These are phyloP conservation scores for Drosophila tsacasi DNA, from an alignment of 1,140 invertebrate species.

Conservation along the genomic window DNA sequence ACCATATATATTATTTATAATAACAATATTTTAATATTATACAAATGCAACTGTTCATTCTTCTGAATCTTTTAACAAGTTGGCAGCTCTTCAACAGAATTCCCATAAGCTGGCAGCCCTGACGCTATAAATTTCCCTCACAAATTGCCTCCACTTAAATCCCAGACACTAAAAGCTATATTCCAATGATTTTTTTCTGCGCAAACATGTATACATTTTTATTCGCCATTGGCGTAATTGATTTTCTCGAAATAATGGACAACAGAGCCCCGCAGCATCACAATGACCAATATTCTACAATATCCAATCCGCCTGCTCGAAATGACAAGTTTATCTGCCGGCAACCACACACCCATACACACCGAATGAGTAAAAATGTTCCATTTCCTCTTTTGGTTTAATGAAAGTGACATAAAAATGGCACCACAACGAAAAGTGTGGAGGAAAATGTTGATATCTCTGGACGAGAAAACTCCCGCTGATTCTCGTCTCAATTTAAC, in stretches of 20 bases:
- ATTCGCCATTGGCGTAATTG: slow-evolving; percentile 43
- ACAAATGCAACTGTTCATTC: neutral
- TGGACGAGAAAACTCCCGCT: slow-evolving; percentile 1
- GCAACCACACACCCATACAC: slow-evolving; percentile 17
- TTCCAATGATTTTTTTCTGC: slow-evolving; percentile 1
- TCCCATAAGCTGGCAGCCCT: neutral
- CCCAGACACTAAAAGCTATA: slow-evolving; percentile 15
- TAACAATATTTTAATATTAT: neutral
- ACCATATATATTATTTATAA: too few relatives aligned
- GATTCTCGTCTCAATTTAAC: slow-evolving; percentile 12
- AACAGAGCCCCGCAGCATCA: slow-evolving; percentile 3
- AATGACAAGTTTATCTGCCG: slow-evolving; percentile 47
- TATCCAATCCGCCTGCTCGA: slow-evolving; percentile 28
- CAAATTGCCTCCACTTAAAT: slow-evolving; percentile 22
- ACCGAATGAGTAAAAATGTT: slow-evolving; percentile 14
- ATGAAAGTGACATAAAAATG: slow-evolving; percentile 48
- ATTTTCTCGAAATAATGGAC: slow-evolving; percentile 51
- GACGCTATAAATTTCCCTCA: neutral
- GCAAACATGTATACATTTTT: slow-evolving; percentile 23
- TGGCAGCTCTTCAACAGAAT: neutral
- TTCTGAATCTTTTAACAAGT: neutral
- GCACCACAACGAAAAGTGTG: slow-evolving; percentile 13
- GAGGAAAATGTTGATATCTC: slow-evolving; percentile 4
- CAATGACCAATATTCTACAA: slow-evolving; percentile 43
- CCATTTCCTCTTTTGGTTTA: slow-evolving; percentile 44